A percentile compares a stretch with the other conserved stretches of the same genome.
Evolutionary conservation across 2,797 vertebrate genomes (phyloP).

Genomic region (Hippopotamyrus pictus): DNA sequence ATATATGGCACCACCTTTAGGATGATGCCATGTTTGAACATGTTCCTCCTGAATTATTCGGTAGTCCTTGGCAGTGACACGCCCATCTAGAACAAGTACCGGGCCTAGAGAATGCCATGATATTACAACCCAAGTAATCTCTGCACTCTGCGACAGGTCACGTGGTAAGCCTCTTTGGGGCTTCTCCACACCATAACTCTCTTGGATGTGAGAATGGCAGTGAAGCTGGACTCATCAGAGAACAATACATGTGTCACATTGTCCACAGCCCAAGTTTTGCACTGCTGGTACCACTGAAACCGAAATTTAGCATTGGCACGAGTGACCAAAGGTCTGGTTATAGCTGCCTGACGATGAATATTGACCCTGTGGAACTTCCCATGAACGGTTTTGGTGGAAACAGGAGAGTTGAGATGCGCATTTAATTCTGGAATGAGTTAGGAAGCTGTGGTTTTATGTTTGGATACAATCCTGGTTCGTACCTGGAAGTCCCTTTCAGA

Average conservation of each 20-base stretch:
- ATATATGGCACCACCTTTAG: background rate
- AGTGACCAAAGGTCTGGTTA: background rate
- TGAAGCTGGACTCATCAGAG: background rate
- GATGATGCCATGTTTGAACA: background rate
- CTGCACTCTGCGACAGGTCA: background rate
- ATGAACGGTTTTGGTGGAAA: too few relatives aligned
- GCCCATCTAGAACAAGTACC: background rate
- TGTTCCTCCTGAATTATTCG: background rate
- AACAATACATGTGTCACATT: too few relatives aligned
- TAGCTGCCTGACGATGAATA: background rate
- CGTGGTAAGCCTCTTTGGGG: background rate
- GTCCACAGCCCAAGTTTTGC: too few relatives aligned
- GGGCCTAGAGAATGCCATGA: too few relatives aligned
- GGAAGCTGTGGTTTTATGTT: too few relatives aligned
- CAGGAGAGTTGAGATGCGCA: too few relatives aligned
- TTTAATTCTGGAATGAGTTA: too few relatives aligned
- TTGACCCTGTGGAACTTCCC: too few relatives aligned
- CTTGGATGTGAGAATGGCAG: background rate
- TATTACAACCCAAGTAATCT: background rate
- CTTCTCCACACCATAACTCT: background rate
- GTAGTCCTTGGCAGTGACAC: background rate
- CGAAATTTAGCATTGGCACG: background rate
- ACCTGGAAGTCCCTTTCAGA: too few relatives aligned
- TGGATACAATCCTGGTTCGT: too few relatives aligned
- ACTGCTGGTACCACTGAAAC: too few relatives aligned